Evolutionary conservation across 1,140 invertebrate genomes (phyloP), one percentile per base, ranked within the genome.

Genomic region (Octopus bimaculoides): DNA sequence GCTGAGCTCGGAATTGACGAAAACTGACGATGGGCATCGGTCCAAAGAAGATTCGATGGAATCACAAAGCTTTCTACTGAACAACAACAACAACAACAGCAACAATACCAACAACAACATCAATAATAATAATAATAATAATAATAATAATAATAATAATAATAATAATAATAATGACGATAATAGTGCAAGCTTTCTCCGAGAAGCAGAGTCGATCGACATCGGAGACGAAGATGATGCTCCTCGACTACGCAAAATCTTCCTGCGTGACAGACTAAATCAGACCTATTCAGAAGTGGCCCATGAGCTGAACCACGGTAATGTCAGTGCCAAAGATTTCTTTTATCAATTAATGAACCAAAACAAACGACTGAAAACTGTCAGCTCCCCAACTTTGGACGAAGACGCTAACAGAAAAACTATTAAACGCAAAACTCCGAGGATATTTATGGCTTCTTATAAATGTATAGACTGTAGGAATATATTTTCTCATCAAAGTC

Each of bases 401-500:
- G 26, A 41, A 41, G 26, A 41, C 26, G 26, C 26, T 41, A 2
- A 41, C 26, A 41, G 74, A 52, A 75, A 75, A 52, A 52, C 52
- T 8, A 52, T 75, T 52, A 75, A 75, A 41, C 41, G 26, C 5
- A 75, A 75, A 9, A n/a, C 20, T 5, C 54, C 54, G n/a, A 78
- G 83, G 52, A 78, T 84, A 55, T 82, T 69, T 75, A 17, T 54
- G 7, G 69, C 9, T 12, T 78, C 81, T 5, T 84, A 84, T 61
- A 79, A 81, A 41, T 84, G 83, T 77, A 79, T 69, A 10, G 75
- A 69, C 20, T 84, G 83, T 55, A 75, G 79, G 61, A 14, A 41
- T 9, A 52, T 54, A 4, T 84, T 81, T 56, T 66, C 78, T 26
- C 76, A 79, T 79, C 83, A 84, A 78, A 69, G 20, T 20, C 79